These are phyloP conservation scores for Lochmaea crataegi DNA, from an alignment of 2,888 invertebrate species.

Conservation along the genomic window DNA sequence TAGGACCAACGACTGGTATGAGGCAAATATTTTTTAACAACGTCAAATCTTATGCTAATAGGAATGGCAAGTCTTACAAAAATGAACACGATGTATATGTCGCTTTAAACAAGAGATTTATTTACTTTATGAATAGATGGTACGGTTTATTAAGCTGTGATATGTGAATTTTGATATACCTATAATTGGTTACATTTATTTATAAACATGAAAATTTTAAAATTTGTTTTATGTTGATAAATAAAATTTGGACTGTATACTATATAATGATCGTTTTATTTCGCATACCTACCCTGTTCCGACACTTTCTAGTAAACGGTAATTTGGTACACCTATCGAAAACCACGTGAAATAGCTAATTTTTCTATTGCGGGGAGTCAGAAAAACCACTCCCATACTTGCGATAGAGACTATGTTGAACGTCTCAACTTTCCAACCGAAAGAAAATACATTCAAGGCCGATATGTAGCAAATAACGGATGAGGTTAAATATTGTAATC, in stretches of 20 bases:
- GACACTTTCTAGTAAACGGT: not conserved
- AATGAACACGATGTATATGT: not conserved
- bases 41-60: not conserved
- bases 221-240: conserved; percentile 29
- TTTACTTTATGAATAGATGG: conserved; percentile 29
- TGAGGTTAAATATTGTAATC: no score
- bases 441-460: no score
- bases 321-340: no score
- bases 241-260: conserved; percentile 20
- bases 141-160: conserved; percentile 43
- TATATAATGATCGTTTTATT: not conserved
- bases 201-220: conserved; percentile 33
- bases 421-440: no score
- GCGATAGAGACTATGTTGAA: no score
- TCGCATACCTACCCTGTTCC: not conserved
- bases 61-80: not conserved
- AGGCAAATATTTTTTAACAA: no score
- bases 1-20: no score
- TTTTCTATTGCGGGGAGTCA: no score
- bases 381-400: no score
- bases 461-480: no score
- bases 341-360: no score
- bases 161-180: conserved; percentile 41
- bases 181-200: conserved; percentile 33
- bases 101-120: conserved; percentile 1